Conservation (phyloP, 1,140 invertebrate species). For the Oncopodura yosiiana region DNA sequence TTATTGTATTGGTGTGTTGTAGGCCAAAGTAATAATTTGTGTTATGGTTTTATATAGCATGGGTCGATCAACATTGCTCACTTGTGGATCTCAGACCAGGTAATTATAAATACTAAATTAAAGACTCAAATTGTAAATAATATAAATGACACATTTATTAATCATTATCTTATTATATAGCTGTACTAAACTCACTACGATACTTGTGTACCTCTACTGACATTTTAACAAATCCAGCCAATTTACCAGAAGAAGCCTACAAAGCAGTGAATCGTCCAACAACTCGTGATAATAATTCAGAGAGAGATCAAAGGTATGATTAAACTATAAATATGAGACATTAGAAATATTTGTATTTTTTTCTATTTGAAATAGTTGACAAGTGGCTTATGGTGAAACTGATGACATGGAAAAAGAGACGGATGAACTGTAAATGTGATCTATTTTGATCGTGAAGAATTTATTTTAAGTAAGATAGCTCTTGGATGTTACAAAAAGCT, state of each 20-base stretch:
- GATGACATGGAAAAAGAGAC: too few relatives aligned
- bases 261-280: conserved; percentile 44
- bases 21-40: too few relatives aligned
- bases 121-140: not conserved
- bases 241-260: conserved; percentile 74
- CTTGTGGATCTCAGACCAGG: conserved; percentile 83
- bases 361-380: too few relatives aligned
- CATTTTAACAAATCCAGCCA: conserved; percentile 76
- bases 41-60: too few relatives aligned
- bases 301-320: conserved; percentile 6
- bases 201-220: conserved; percentile 85
- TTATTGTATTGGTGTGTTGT: too few relatives aligned
- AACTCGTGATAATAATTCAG: conserved; percentile 12
- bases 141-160: conserved; percentile 14
- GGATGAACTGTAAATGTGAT: too few relatives aligned
- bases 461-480: too few relatives aligned
- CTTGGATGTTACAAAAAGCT: too few relatives aligned
- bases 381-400: too few relatives aligned
- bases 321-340: too few relatives aligned
- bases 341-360: too few relatives aligned
- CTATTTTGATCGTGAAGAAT: too few relatives aligned
- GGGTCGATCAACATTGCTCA: conserved; percentile 93
- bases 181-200: conserved; percentile 80
- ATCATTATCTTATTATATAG: conserved; percentile 46
- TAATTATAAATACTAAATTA: conserved; percentile 40